These are phyloP conservation scores for Nymphalis polychloros DNA, from an alignment of 2,888 invertebrate genomes.

Conservation along the genomic window DNA sequence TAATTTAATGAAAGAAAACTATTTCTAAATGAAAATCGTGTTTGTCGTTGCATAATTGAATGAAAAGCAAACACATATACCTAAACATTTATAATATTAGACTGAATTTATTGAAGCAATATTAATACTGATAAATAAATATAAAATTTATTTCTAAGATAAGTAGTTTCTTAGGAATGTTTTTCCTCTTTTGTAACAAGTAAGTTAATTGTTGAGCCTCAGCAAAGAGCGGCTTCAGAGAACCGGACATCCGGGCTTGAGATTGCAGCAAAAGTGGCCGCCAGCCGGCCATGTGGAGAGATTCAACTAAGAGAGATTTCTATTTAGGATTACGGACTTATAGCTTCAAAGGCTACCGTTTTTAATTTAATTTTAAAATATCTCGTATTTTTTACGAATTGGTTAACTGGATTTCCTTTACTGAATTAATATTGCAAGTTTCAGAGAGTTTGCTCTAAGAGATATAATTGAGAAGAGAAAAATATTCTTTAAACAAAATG, in stretches of 20 bases:
- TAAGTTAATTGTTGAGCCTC: conserved; percentile 52
- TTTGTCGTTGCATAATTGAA: too few relatives aligned
- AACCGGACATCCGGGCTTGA: conserved; percentile 66
- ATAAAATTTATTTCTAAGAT: neutral
- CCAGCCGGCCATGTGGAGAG: conserved; percentile 52
- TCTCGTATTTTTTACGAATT: neutral
- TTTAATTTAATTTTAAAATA: conserved; percentile 14
- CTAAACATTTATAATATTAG: too few relatives aligned
- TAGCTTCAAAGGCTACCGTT: conserved; percentile 4
- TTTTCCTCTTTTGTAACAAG: conserved; percentile 24
- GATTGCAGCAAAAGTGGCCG: conserved; percentile 55
- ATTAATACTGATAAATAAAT: too few relatives aligned
- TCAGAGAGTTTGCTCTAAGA: neutral
- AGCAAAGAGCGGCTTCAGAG: conserved; percentile 52
- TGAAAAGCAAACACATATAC: too few relatives aligned
- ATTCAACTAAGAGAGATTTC: conserved; percentile 41
- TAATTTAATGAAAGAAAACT: too few relatives aligned
- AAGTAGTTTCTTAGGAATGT: neutral
- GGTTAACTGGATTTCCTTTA: neutral
- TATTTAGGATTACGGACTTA: conserved; percentile 2
- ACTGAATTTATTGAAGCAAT: too few relatives aligned
- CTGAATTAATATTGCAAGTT: neutral
- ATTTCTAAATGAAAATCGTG: too few relatives aligned
- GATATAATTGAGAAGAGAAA: neutral
- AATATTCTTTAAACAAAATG: neutral